phyloP scores from a whole-genome alignment of 2,888 invertebrate genomes.

The Thera obeliscata region DNA sequence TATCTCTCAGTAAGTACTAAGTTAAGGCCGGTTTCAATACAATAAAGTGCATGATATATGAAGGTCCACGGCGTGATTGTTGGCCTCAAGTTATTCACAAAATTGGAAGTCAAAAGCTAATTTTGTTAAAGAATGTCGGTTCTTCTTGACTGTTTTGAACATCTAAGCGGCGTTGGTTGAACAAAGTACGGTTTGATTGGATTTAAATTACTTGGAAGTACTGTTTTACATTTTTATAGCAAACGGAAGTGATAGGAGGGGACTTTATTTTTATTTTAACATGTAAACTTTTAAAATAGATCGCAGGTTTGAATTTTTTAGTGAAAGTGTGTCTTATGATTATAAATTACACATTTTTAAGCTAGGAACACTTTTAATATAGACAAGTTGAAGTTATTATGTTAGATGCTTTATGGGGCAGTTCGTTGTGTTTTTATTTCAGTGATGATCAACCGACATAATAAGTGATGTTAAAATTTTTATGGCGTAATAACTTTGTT shows the following conservation, averaged over 20 bases:
- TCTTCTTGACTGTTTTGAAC: conserved; percentile 38
- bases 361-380: too few species aligned
- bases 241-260: conserved; percentile 26
- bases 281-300: conserved; percentile 7
- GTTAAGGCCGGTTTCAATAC: conserved; percentile 59
- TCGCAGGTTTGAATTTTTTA: conserved; percentile 17
- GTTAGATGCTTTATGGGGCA: too few species aligned
- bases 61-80: conserved; percentile 53
- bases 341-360: not conserved
- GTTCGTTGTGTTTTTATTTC: not conserved
- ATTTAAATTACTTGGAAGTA: conserved; percentile 37
- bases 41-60: conserved; percentile 72
- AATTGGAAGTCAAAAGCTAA: conserved; percentile 52
- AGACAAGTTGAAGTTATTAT: too few species aligned
- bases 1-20: conserved; percentile 53
- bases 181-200: conserved; percentile 38
- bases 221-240: conserved; percentile 39
- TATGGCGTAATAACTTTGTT: not conserved
- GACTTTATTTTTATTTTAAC: conserved; percentile 13
- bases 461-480: not conserved
- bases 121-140: conserved; percentile 49
- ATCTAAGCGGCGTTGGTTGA: conserved; percentile 32
- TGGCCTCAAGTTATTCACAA: conserved; percentile 50
- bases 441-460: not conserved
- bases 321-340: conserved; percentile 1